These are phyloP conservation scores for Hypsibius dujardini DNA, from an alignment of 1,140 invertebrate species.

Conservation along the genomic window DNA sequence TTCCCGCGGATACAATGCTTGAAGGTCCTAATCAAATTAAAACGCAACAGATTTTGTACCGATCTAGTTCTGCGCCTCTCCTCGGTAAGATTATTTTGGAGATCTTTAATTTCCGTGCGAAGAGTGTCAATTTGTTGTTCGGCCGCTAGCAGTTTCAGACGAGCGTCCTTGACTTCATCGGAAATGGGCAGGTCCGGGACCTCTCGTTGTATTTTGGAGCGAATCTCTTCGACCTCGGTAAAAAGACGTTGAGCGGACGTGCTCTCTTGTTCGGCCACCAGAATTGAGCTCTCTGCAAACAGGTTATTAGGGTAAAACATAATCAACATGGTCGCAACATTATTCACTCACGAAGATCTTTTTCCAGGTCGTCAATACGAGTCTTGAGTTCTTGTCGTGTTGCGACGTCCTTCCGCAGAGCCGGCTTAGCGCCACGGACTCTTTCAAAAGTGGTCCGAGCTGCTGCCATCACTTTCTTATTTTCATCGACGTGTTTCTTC, in stretches of 20 bases:
- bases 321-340: constrained; percentile 3
- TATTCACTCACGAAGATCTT: constrained; percentile 30
- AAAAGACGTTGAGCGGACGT: background rate
- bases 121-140: background rate
- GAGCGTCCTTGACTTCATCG: constrained; percentile 8
- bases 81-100: background rate
- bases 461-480: constrained; percentile 23
- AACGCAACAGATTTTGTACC: background rate
- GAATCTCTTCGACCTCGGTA: constrained; percentile 6
- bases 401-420: constrained; percentile 18
- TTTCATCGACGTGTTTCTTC: constrained; percentile 23
- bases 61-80: background rate
- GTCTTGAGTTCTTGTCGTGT: constrained; percentile 25
- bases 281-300: background rate
- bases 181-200: background rate
- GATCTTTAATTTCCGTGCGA: background rate
- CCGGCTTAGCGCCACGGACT: constrained; percentile 6
- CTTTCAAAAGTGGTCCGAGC: constrained; percentile 18
- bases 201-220: background rate
- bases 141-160: background rate
- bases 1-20: too few relatives aligned
- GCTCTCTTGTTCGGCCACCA: constrained; percentile 2
- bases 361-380: constrained; percentile 29
- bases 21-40: too few relatives aligned
- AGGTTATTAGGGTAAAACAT: background rate